Base-by-base conservation (phyloP, 2,888 invertebrate genomes). In the Heliconius cydno region DNA sequence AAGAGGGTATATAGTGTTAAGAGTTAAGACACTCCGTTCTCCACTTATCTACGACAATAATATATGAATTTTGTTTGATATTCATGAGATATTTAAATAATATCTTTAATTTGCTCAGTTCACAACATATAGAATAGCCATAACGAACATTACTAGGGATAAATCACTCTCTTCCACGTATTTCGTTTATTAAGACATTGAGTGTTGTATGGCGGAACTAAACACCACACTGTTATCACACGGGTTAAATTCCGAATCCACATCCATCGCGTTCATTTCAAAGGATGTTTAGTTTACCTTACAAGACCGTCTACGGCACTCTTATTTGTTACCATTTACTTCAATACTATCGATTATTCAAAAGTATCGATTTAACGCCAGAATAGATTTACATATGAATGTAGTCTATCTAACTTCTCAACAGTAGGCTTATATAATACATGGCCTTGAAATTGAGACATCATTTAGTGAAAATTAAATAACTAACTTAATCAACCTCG, bases 21-120 rank as follows among this genome's bases (percentile, higher is more conserved):
- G 12, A 41, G 41, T 41, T 41, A 41, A 12, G 12, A 41, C 41
- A 41, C 41, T 41, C 41, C 41, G 9, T 41, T 9, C 41, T 12
- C 41, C 41, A 41, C 12, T 41, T 41, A 92, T 91, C 94, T 94
- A 88, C 0, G 90, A 90, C 88, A 91, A 91, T 78, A 73, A 63
- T n/a, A 60, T 60, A 60, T 60, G 0, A n/a, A 60, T 12, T 60
- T n/a, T 60, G 4, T 60, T 60, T 60, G 6, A 57, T 28, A 66
- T 13, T 65, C 41, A 41, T 41, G 12, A 3, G 41, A 12, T 41
- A 41, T 2, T 6, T 65, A 65, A 28, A 28, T 65, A 1, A 65
- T 34, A 12, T 3, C 3, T 22, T 7, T 67, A 9, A 10, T 22
- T 67, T 67, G 34, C 19, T 67, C 19, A 38, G 34, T 67, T 12